Conservation (phyloP, 2,888 invertebrate genomes). For the Abrostola triplasia region DNA sequence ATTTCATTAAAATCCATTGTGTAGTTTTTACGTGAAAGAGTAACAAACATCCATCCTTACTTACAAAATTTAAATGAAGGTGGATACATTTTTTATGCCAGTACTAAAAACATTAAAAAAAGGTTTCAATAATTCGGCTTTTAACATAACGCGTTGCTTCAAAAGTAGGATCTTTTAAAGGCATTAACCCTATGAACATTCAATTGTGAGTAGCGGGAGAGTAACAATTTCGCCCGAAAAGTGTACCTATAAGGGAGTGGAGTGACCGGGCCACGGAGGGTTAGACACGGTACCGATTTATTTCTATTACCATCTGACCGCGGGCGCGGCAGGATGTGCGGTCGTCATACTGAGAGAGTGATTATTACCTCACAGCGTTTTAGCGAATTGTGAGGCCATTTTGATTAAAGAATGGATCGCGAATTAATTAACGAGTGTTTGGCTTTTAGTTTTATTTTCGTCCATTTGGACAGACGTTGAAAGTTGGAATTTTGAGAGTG, state of each 20-base stretch:
- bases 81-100: background rate
- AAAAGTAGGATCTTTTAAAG: constrained; percentile 49
- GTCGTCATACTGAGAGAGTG: constrained; percentile 36
- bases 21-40: too few relatives aligned
- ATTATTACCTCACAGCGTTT: constrained; percentile 23
- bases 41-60: too few relatives aligned
- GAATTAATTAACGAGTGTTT: background rate
- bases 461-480: background rate
- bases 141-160: constrained; percentile 17
- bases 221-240: constrained; percentile 53
- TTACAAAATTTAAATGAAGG: background rate
- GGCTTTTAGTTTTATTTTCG: background rate
- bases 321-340: constrained; percentile 17
- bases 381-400: constrained; percentile 5
- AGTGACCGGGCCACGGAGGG: constrained; percentile 52
- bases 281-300: constrained; percentile 57
- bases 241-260: constrained; percentile 30
- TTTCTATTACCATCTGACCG: constrained; percentile 59
- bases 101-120: background rate
- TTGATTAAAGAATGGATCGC: background rate
- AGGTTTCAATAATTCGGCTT: constrained; percentile 8
- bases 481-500: background rate
- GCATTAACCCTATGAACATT: constrained; percentile 66
- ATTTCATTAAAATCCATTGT: too few relatives aligned
- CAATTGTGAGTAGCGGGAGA: constrained; percentile 63